Evolutionary conservation across 2,797 vertebrate genomes (phyloP).

Genomic region (Hippopotamyrus pictus): DNA sequence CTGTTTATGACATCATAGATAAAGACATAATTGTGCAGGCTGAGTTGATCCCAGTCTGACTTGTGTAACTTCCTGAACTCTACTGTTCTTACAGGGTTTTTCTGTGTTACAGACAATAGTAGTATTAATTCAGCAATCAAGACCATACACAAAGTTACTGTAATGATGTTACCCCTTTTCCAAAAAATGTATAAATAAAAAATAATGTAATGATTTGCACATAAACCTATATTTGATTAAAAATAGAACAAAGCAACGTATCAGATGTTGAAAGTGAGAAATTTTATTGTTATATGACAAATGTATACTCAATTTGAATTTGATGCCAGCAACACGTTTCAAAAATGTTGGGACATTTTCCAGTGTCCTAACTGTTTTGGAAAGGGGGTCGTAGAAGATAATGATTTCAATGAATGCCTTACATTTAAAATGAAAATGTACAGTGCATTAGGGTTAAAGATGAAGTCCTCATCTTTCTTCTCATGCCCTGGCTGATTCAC

Average conservation of each 20-base stretch:
- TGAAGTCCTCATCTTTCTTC: neutral
- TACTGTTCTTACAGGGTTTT: neutral
- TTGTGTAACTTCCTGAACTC: slow-evolving; percentile 1
- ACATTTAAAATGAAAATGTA: neutral
- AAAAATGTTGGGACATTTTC: neutral
- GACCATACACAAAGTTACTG: neutral
- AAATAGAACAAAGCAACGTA: neutral
- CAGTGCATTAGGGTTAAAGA: neutral
- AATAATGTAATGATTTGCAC: neutral
- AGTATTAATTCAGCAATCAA: neutral
- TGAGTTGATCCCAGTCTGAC: neutral
- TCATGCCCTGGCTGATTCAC: slow-evolving; percentile 33
- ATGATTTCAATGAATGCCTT: neutral
- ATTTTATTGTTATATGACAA: neutral
- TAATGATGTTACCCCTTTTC: neutral
- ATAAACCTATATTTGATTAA: neutral
- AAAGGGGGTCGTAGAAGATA: neutral
- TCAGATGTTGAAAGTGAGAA: neutral
- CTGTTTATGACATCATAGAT: neutral
- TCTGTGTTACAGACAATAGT: neutral
- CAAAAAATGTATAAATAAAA: neutral
- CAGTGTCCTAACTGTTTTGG: neutral
- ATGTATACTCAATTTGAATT: neutral
- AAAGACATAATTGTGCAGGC: neutral
- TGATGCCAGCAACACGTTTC: neutral